These are phyloP conservation scores for Trialeurodes vaporariorum DNA, from an alignment of 1,140 invertebrate species.

Conservation along the genomic window DNA sequence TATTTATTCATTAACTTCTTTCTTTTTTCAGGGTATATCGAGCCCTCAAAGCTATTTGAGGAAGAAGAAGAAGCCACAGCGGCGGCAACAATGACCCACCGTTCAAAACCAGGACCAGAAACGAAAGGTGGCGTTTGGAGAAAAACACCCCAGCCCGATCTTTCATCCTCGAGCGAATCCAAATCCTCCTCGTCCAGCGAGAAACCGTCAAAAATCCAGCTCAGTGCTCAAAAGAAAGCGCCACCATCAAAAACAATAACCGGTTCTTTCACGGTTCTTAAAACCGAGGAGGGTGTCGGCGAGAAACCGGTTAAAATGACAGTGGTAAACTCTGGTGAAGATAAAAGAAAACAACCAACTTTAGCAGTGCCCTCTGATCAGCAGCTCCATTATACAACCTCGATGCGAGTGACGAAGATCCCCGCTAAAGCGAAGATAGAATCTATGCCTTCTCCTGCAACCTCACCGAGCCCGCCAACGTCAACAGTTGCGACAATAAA, in stretches of 20 bases:
- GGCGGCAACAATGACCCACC: not conserved
- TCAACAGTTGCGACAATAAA: not conserved
- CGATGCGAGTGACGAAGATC: not conserved
- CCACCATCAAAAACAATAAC: not conserved
- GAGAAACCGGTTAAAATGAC: conserved; percentile 10
- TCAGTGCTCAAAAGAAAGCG: not conserved
- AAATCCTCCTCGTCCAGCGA: no score
- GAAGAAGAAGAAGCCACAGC: conserved; percentile 5
- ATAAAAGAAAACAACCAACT: not conserved
- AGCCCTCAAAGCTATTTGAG: conserved; percentile 13
- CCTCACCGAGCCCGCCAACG: not conserved
- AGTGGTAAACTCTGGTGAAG: conserved; percentile 2
- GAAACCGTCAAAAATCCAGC: not conserved
- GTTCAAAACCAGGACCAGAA: not conserved
- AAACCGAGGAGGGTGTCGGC: not conserved
- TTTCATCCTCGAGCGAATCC: no score
- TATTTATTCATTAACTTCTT: no score
- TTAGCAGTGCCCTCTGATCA: no score
- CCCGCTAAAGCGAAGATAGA: not conserved
- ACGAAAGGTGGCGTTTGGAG: not conserved
- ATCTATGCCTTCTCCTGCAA: not conserved
- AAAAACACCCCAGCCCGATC: not conserved
- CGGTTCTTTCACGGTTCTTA: not conserved
- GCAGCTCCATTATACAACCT: not conserved
- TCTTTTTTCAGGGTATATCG: conserved; percentile 21